Evolutionary conservation across 2,888 invertebrate species (phyloP), one percentile per base, ranked within the genome.

Genomic region (Philonicus albiceps): DNA sequence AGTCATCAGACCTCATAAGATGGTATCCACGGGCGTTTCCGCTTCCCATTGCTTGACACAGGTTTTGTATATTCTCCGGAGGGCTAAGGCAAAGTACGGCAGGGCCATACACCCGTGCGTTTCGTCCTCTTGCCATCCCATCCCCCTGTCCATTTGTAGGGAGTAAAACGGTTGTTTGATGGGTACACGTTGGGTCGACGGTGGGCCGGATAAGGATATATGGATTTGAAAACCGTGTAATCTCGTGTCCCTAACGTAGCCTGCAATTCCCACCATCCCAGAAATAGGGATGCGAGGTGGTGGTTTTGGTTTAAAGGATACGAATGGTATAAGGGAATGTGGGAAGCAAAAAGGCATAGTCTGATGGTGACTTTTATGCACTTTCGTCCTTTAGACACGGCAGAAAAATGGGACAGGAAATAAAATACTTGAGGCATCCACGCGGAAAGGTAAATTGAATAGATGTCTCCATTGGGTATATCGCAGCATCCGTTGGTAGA

Each of bases 351-450:
- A 19, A 8, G 76, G 37, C 16, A n/a, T 22, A 22, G 40, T 40
- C 19, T 37, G 8, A 64, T 64, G 64, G 8, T 64, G 22, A 76
- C 40, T 76, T 76, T 37, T 76, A 76, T 76, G 76, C 76, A 76
- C 37, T 37, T n/a, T 76, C 37, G 37, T 76, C 40, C 40, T 34
- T 19, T 37, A 40, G 76, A 11, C 40, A 34, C 34, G 76, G 19
- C 31, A 22, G 37, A 19, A 76, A 78, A 78, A 78, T 78, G 13
- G 22, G 30, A 49, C 43, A 49, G 78, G 19, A 78, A 78, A 43
- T 43, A 78, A 78, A 43, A 78, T 27, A 49, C 78, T 78, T 78
- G 78, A 78, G 49, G 49, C 78, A 78, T 43, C 43, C 49, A 78
- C 78, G 49, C 43, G 78, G 78, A 78, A 78, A 78, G 49, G 43